These are phyloP conservation scores for Plebejus anna DNA, from an alignment of 2,888 invertebrate species.

Conservation along the genomic window DNA sequence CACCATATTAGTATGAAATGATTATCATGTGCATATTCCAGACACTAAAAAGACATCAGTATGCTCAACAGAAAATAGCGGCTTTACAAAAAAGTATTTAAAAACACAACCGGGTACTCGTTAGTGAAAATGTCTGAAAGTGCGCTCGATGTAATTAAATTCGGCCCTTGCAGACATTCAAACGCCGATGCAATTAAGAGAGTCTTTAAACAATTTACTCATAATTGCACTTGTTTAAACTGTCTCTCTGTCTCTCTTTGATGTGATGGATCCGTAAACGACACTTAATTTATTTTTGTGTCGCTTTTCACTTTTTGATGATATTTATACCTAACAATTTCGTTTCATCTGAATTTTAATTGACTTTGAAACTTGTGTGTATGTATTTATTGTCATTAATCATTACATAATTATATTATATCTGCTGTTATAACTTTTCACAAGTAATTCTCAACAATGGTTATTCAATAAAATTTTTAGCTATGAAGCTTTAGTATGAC, in stretches of 20 bases:
- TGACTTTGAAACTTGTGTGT: not conserved
- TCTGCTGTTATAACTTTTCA: not conserved
- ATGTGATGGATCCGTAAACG: constrained; percentile 31
- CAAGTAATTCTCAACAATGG: too few relatives aligned
- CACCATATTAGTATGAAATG: not conserved
- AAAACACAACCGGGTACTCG: constrained; percentile 22
- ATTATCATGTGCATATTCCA: not conserved
- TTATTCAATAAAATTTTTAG: too few relatives aligned
- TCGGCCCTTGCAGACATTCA: constrained; percentile 37
- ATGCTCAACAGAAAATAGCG: not conserved
- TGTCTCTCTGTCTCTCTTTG: constrained; percentile 38
- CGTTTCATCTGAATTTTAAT: not conserved
- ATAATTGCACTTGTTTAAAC: constrained; percentile 40
- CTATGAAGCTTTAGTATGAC: too few relatives aligned
- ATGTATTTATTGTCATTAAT: not conserved
- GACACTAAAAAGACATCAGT: not conserved
- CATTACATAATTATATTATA: too few relatives aligned
- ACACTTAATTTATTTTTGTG: not conserved
- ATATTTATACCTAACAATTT: not conserved
- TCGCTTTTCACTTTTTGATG: not conserved
- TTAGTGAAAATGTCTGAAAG: constrained; percentile 31
- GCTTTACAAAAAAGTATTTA: constrained; percentile 21
- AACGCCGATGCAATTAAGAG: constrained; percentile 39
- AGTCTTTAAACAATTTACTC: constrained; percentile 39
- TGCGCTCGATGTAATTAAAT: constrained; percentile 35